Percentiles rank a stretch among this genome's conserved stretches.
Conservation (phyloP, 2,888 invertebrate genomes). For the Meteorus cinctellus region DNA sequence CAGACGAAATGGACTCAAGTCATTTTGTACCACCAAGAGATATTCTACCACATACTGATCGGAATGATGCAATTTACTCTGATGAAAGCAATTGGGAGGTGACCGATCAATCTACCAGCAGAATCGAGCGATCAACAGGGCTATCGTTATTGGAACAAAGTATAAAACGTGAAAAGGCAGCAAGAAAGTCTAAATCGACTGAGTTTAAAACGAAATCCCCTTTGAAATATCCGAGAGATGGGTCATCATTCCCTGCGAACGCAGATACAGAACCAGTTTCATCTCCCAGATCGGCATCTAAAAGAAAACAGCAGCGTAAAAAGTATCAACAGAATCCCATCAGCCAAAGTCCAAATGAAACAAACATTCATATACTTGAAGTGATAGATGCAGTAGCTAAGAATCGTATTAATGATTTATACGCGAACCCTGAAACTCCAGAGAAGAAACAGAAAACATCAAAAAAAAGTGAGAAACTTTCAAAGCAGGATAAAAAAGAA, state of each 20-base stretch:
- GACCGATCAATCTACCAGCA: constrained; percentile 37
- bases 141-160: constrained; percentile 64
- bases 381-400: constrained; percentile 63
- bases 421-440: not conserved
- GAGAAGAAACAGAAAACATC: not conserved
- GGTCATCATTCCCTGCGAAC: constrained; percentile 43
- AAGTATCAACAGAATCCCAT: constrained; percentile 33
- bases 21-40: not conserved
- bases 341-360: constrained; percentile 41
- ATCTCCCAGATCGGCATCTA: constrained; percentile 22
- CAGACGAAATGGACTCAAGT: not conserved
- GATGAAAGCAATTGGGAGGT: constrained; percentile 68
- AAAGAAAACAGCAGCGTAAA: constrained; percentile 46
- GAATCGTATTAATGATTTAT: constrained; percentile 44
- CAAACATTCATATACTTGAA: constrained; percentile 56
- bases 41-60: not conserved
- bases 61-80: constrained; percentile 60
- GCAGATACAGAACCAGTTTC: constrained; percentile 55
- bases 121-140: constrained; percentile 53
- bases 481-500: not conserved
- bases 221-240: constrained; percentile 18
- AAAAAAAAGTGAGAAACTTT: constrained; percentile 7
- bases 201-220: constrained; percentile 46
- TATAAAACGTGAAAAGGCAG: constrained; percentile 61
- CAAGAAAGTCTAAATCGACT: constrained; percentile 48